Evolutionary conservation across 2,888 invertebrate species (phyloP).

Genomic region (Acleris sparsana): DNA sequence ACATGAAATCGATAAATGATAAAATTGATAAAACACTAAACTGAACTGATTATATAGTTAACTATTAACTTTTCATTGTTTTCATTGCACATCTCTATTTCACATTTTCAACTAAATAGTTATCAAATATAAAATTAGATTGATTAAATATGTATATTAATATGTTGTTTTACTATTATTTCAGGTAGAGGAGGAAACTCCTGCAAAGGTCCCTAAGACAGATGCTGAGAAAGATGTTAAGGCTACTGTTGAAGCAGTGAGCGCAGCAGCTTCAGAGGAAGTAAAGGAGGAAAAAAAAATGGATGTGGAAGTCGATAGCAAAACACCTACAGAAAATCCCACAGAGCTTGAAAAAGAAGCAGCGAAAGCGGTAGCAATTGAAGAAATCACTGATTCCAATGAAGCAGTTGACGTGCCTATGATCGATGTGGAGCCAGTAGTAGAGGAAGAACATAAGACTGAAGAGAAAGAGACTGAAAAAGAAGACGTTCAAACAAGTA

Average conservation of each 20-base stretch:
- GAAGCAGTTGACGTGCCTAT: slow-evolving; percentile 50
- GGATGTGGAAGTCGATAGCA: slow-evolving; percentile 45
- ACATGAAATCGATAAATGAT: too few species aligned
- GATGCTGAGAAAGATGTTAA: slow-evolving; percentile 64
- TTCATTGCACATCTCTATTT: too few species aligned
- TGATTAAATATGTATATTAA: too few species aligned
- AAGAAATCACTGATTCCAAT: slow-evolving; percentile 55
- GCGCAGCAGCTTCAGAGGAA: slow-evolving; percentile 39
- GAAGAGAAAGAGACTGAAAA: slow-evolving; percentile 54
- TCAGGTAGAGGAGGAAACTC: slow-evolving; percentile 67
- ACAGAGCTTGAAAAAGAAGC: slow-evolving; percentile 39
- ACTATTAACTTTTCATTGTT: too few species aligned
- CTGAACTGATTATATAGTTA: too few species aligned
- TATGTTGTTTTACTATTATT: slow-evolving; percentile 43
- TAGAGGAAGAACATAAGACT: slow-evolving; percentile 45
- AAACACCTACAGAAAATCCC: not conserved
- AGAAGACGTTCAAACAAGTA: slow-evolving; percentile 58
- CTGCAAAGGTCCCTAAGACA: slow-evolving; percentile 82
- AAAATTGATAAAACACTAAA: too few species aligned
- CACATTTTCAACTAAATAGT: too few species aligned
- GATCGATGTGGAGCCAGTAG: slow-evolving; percentile 53
- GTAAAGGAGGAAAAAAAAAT: slow-evolving; percentile 43
- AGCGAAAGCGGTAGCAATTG: slow-evolving; percentile 49
- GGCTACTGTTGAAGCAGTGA: slow-evolving; percentile 45
- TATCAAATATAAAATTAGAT: too few species aligned